A percentile compares a stretch with the other conserved stretches of the same genome.
phyloP scores from a whole-genome alignment of 2,797 vertebrate genomes.

The Pantherophis vulpinus region DNA sequence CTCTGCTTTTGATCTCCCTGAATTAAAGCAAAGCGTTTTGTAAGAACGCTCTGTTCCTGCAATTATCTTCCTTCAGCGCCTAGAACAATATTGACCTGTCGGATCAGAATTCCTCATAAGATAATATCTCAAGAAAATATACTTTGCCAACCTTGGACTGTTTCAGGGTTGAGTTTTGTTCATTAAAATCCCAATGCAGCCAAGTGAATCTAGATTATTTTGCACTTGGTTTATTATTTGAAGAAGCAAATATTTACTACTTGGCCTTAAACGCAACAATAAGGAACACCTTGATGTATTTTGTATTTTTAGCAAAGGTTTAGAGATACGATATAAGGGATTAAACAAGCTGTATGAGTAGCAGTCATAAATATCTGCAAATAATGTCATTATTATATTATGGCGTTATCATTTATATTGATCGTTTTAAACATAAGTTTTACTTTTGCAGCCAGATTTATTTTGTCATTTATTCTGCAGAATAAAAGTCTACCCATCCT shows the following conservation, averaged over 20 bases:
- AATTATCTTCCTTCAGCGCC: not conserved
- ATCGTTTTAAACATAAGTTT: not conserved
- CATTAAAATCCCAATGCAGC: not conserved
- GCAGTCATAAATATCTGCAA: not conserved
- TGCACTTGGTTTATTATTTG: not conserved
- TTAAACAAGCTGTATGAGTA: not conserved
- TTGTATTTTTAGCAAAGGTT: constrained; percentile 1
- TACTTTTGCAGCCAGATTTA: not conserved
- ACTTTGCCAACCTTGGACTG: not conserved
- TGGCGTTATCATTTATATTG: not conserved
- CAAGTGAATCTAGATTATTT: not conserved
- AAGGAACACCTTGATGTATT: not conserved
- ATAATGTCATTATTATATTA: not conserved
- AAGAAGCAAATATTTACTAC: not conserved
- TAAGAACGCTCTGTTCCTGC: not conserved
- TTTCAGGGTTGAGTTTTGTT: not conserved
- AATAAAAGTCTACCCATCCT: not conserved
- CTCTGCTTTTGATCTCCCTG: too few species aligned
- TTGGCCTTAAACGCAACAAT: not conserved
- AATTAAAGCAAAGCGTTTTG: not conserved
- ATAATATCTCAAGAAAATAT: not conserved
- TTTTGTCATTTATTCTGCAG: not conserved
- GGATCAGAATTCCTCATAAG: too few species aligned
- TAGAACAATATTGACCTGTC: not conserved
- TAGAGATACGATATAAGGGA: not conserved